Percentiles rank a stretch among this genome's conserved stretches.
Conservation (phyloP, 2,888 invertebrate species). For the Chydorus sphaericus region DNA sequence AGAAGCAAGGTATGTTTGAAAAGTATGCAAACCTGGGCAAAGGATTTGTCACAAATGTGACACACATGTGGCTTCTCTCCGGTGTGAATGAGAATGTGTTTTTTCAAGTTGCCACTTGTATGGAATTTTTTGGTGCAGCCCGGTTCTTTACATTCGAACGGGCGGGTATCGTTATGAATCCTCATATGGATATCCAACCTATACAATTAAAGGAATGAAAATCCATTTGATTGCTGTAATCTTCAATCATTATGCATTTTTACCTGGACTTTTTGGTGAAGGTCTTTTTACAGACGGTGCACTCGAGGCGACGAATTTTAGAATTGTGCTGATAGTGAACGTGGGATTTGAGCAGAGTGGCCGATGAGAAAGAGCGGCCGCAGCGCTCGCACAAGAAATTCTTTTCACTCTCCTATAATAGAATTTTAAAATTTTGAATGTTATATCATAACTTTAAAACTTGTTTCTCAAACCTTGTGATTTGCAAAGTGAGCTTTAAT, state of each 20-base stretch:
- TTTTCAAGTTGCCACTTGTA: background rate
- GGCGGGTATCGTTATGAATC: constrained; percentile 5
- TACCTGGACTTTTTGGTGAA: constrained; percentile 7
- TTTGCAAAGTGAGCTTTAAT: constrained; percentile 4
- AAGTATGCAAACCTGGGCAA: background rate
- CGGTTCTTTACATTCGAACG: background rate
- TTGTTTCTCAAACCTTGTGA: background rate
- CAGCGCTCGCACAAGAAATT: constrained; percentile 5
- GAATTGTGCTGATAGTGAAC: constrained; percentile 1
- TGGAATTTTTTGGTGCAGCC: background rate
- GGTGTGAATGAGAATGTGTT: background rate
- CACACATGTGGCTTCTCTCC: background rate
- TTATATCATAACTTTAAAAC: background rate
- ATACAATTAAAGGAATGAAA: background rate
- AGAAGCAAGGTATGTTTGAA: too few species aligned
- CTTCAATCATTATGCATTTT: background rate
- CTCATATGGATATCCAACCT: constrained; percentile 6
- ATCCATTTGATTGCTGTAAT: background rate
- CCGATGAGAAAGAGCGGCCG: background rate
- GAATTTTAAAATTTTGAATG: background rate
- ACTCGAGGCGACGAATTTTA: background rate
- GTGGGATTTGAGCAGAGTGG: constrained; percentile 2
- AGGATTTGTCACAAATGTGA: background rate
- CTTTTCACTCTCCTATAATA: background rate
- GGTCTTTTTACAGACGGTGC: background rate